A percentile compares a stretch with the other conserved stretches of the same genome.
These are phyloP conservation scores for Aplysia californica DNA, from an alignment of 1,140 invertebrate species.

Conservation along the genomic window DNA sequence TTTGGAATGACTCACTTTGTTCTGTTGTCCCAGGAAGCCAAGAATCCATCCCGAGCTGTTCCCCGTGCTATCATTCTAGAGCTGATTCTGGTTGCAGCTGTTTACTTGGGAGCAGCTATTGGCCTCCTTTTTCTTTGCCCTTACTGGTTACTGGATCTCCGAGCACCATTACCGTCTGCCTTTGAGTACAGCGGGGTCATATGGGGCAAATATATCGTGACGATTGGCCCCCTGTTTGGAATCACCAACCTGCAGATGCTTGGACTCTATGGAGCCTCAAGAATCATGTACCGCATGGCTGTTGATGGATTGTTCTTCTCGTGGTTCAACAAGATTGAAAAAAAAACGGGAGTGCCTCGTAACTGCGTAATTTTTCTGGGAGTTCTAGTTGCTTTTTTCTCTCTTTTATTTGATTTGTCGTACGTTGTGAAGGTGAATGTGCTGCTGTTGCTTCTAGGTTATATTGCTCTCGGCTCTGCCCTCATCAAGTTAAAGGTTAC, in stretches of 20 bases:
- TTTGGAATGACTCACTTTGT: too few relatives aligned
- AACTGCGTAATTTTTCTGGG: conserved; percentile 83
- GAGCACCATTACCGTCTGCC: conserved; percentile 86
- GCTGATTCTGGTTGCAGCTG: conserved; percentile 48
- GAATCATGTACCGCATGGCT: conserved; percentile 91
- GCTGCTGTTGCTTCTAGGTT: conserved; percentile 86
- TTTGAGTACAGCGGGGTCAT: conserved; percentile 73
- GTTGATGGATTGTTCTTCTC: conserved; percentile 84
- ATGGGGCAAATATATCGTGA: conserved; percentile 90
- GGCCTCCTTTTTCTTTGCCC: conserved; percentile 50
- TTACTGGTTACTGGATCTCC: conserved; percentile 71
- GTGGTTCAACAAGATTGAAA: conserved; percentile 80
- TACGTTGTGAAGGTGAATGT: conserved; percentile 92
- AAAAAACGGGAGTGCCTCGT: conserved; percentile 83
- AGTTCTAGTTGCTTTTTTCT: conserved; percentile 79
- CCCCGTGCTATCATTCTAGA: conserved; percentile 51
- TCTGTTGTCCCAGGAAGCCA: too few relatives aligned
- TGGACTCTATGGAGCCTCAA: conserved; percentile 84
- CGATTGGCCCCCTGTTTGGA: conserved; percentile 87
- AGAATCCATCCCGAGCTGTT: conserved; percentile 59
- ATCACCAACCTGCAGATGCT: conserved; percentile 88
- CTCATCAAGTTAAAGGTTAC: conserved; percentile 86
- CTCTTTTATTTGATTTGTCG: conserved; percentile 85
- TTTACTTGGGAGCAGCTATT: conserved; percentile 52
- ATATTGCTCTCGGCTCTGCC: conserved; percentile 86